Evolutionary conservation across 1,140 invertebrate species (phyloP).

Genomic region (Micrasema longulum): DNA sequence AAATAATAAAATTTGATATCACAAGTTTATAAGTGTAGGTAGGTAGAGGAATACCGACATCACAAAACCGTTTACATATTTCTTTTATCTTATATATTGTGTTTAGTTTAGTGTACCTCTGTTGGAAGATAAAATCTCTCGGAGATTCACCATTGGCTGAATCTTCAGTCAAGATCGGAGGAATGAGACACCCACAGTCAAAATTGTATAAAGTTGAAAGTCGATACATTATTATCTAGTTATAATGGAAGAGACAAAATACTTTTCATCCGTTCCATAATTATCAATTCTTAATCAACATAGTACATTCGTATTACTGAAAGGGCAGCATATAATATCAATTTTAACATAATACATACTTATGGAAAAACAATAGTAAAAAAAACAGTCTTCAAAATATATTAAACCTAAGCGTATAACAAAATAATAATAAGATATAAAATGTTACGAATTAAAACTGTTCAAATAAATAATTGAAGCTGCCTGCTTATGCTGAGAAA

Average conservation of each 20-base stretch:
- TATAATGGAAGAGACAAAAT: constrained; percentile 53
- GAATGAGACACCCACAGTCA: background rate
- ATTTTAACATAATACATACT: constrained; percentile 19
- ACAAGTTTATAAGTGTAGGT: constrained; percentile 38
- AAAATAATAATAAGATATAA: constrained; percentile 3
- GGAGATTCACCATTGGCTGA: constrained; percentile 7
- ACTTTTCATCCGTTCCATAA: constrained; percentile 50
- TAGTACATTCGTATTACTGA: constrained; percentile 12
- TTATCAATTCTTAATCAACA: constrained; percentile 53
- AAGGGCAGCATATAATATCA: constrained; percentile 33
- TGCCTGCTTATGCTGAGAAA: constrained; percentile 48
- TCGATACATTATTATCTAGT: constrained; percentile 21
- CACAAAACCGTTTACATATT: no score
- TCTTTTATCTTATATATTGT: no score
- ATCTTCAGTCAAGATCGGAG: background rate
- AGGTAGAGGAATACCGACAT: constrained; percentile 46
- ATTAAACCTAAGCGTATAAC: constrained; percentile 28
- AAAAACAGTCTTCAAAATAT: constrained; percentile 35
- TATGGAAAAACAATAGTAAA: constrained; percentile 14
- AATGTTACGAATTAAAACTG: constrained; percentile 2
- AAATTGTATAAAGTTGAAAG: constrained; percentile 4
- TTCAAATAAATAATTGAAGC: constrained; percentile 45
- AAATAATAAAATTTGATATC: constrained; percentile 49
- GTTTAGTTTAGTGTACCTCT: constrained; percentile 4
- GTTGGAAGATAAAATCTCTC: constrained; percentile 36